Conservation (phyloP, 2,797 vertebrate genomes). For the Phrynocephalus forsythii region DNA sequence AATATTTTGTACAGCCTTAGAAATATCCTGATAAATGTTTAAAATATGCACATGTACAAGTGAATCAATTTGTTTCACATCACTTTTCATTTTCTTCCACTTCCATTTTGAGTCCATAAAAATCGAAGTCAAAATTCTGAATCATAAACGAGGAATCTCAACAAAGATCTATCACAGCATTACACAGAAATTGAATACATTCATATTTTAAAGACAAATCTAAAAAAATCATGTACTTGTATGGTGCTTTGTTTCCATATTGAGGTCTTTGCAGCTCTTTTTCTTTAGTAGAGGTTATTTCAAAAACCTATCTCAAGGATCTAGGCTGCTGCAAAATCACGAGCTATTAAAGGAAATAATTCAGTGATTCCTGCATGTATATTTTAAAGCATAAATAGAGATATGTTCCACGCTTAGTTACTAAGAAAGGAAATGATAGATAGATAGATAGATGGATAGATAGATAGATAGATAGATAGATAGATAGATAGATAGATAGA, state of each 20-base stretch:
- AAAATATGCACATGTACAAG: not conserved
- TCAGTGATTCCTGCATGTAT: not conserved
- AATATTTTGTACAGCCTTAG: not conserved
- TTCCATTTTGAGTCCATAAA: not conserved
- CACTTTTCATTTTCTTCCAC: not conserved
- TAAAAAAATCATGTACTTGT: not conserved
- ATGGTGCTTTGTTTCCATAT: not conserved
- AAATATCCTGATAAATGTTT: not conserved
- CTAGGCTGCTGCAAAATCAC: too few relatives aligned
- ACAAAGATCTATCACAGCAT: not conserved
- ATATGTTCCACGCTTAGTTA: too few relatives aligned
- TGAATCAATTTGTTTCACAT: not conserved
- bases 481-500: too few relatives aligned
- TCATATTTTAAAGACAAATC: not conserved
- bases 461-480: too few relatives aligned
- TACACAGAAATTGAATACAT: not conserved
- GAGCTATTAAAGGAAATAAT: not conserved
- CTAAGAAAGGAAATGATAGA: too few relatives aligned
- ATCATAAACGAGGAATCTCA: not conserved
- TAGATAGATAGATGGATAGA: too few relatives aligned
- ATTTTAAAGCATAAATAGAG: too few relatives aligned
- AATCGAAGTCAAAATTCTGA: not conserved
- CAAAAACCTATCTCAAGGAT: not conserved
- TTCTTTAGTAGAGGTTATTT: not conserved
- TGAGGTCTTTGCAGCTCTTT: not conserved